phyloP scores from a whole-genome alignment of 2,113 vertebrate species.

The Tympanuchus pallidicinctus region DNA sequence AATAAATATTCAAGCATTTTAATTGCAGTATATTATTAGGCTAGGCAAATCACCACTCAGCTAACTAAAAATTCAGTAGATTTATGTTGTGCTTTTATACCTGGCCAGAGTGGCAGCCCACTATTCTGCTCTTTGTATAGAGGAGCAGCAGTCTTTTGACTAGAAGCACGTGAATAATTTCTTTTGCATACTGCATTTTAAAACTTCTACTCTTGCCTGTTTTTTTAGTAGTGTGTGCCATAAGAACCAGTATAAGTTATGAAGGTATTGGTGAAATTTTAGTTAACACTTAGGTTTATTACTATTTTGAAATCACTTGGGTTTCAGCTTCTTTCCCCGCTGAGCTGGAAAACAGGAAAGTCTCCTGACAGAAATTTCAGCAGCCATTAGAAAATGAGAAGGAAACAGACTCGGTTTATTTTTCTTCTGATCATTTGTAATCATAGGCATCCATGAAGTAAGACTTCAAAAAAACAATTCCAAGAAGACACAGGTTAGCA shows the following conservation, averaged over 20 bases:
- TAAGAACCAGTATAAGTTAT: not conserved
- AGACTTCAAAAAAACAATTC: not conserved
- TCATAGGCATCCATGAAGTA: not conserved
- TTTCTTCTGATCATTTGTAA: not conserved
- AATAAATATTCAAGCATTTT: slow-evolving; percentile 7
- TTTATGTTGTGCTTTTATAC: not conserved
- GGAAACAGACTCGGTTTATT: not conserved
- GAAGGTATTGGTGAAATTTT: not conserved
- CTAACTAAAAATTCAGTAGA: not conserved
- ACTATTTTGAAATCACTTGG: not conserved
- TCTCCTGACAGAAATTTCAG: not conserved
- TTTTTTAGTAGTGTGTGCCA: accelerated
- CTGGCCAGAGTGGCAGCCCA: not conserved
- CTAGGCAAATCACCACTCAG: not conserved
- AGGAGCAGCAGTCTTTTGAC: not conserved
- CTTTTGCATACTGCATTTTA: not conserved
- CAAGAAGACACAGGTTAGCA: not conserved
- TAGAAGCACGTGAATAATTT: not conserved
- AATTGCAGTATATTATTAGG: not conserved
- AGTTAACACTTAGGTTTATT: not conserved
- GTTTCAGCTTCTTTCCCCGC: not conserved
- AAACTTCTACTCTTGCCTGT: not conserved
- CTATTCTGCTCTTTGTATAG: not conserved
- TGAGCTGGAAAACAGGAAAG: not conserved
- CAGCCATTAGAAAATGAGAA: not conserved